Evolutionary conservation across 2,888 invertebrate genomes (phyloP).

Genomic region (Hypomecis punctinalis): DNA sequence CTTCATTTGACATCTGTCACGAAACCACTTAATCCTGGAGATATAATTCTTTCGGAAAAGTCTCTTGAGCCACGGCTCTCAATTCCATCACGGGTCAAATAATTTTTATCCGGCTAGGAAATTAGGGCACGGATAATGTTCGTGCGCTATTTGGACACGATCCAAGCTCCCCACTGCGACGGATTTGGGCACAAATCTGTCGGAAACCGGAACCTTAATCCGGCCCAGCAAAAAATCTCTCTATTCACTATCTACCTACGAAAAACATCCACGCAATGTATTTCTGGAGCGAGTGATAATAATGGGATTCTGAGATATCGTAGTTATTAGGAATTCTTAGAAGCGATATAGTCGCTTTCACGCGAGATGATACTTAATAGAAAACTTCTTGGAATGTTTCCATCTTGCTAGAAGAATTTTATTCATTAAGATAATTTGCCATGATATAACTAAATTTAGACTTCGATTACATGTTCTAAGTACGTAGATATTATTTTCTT

Average conservation of each 20-base stretch:
- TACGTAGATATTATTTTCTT: no score
- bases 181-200: slow-evolving; percentile 67
- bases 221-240: slow-evolving; percentile 47
- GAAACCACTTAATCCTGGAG: slow-evolving; percentile 31
- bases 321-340: no score
- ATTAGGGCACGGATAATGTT: slow-evolving; percentile 71
- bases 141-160: slow-evolving; percentile 67
- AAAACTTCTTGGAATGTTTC: no score
- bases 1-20: slow-evolving; percentile 33
- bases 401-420: no score
- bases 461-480: no score
- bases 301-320: not conserved
- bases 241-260: slow-evolving; percentile 14
- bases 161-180: slow-evolving; percentile 66
- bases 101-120: slow-evolving; percentile 67
- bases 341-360: no score
- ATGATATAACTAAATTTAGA: no score
- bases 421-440: no score
- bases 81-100: slow-evolving; percentile 60
- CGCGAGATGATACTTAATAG: no score
- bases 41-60: slow-evolving; percentile 43
- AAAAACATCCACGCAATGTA: slow-evolving; percentile 7
- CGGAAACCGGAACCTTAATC: slow-evolving; percentile 62
- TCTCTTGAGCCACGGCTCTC: slow-evolving; percentile 44
- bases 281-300: not conserved